Base-by-base conservation (phyloP, 2,113 vertebrate genomes). In the Catharus minimus region DNA sequence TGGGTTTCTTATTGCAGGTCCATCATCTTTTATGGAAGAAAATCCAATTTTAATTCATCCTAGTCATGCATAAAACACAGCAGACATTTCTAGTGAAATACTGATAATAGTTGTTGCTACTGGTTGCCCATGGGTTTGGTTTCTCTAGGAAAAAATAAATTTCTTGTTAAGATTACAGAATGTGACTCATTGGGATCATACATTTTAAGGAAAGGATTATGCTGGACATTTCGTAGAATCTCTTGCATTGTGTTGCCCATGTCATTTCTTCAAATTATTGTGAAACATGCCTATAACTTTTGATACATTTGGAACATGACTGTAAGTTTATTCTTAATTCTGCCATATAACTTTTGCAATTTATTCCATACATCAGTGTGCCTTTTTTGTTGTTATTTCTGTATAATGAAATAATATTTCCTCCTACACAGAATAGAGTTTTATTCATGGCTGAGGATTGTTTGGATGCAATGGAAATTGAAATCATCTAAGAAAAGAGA, bases 111-210 rank as follows among this genome's bases (percentile, higher is more conserved):
- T 61, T 72, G 26, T 61, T 80, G 22, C 11, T 53, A 24, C 8
- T 58, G 43, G 36, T 43, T 75, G 20, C 9, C 23, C 20, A 33
- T 9, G 9, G 11, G 16, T 85, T 80, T 73, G 7, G 3, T 82
- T 91, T 93, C 32, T 61, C 15, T 32, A 28, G 27, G 33, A 87
- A 91, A 91, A 89, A 82, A 52, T 18, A 55, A 36, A n/a, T 47
- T 55, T 62, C 2, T n/a, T 44, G 4, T 39, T 74, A 84, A 72
- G 41, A 64, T 64, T 65, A 72, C 14, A 56, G 17, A 57, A 41
- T 15, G 11, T 10, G 12, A 56, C 36, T 43, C 27, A 46, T 14
- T 0, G 10, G 15, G 7, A 13, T 58, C 20, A 30, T 8, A 57
- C 8, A 6, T 36, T 76, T 78, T 56, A 76, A 72, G 30, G 49